Conservation (phyloP, 2,797 vertebrate species). For the Pseudochromis fuscus region DNA sequence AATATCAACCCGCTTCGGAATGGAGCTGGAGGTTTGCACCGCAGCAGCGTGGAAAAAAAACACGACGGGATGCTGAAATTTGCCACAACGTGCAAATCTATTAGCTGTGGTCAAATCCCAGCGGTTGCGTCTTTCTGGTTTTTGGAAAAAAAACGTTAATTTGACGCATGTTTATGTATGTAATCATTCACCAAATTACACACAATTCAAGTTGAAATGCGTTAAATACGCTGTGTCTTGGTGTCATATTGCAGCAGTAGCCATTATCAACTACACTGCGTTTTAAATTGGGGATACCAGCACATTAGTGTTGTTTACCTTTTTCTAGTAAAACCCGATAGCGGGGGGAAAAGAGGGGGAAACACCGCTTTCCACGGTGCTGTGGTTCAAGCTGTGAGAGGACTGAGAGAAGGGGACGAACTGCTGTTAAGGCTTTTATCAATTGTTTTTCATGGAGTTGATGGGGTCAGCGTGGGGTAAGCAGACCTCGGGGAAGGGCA, state of each 20-base stretch:
- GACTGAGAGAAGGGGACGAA: constrained; percentile 53
- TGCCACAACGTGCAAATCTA: constrained; percentile 36
- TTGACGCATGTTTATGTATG: too few relatives aligned
- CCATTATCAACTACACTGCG: constrained; percentile 39
- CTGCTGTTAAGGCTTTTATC: constrained; percentile 77
- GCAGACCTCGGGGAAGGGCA: constrained; percentile 64
- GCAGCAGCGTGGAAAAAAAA: constrained; percentile 36
- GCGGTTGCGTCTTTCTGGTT: not conserved
- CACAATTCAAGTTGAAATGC: not conserved
- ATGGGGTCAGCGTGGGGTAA: constrained; percentile 82
- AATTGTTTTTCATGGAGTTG: constrained; percentile 77
- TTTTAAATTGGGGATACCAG: constrained; percentile 29
- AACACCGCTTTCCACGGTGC: constrained; percentile 52
- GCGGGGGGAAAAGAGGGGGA: constrained; percentile 30
- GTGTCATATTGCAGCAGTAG: constrained; percentile 72
- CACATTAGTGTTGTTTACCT: constrained; percentile 62
- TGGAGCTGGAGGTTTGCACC: constrained; percentile 28
- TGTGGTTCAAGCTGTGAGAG: constrained; percentile 69
- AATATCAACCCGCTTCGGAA: constrained; percentile 32
- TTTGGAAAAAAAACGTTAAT: not conserved
- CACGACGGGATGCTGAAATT: constrained; percentile 33
- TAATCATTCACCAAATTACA: too few relatives aligned
- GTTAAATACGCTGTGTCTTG: constrained; percentile 4
- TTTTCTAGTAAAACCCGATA: constrained; percentile 18
- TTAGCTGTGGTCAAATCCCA: not conserved